Base-by-base conservation (phyloP, 2,113 vertebrate genomes). In the Clarias batrachus region DNA sequence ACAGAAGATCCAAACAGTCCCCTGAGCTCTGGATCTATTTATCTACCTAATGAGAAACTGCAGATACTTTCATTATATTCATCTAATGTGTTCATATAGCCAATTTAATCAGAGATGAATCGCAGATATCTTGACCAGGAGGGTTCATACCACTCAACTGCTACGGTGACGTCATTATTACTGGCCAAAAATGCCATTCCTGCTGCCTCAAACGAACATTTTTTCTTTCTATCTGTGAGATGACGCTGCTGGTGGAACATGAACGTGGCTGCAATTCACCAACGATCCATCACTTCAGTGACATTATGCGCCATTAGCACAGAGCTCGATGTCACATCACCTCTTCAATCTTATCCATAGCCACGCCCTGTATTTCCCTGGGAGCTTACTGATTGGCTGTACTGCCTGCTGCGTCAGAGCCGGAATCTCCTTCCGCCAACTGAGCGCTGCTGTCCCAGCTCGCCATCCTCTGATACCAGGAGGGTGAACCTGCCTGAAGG, bases 401-500 rank as follows among this genome's bases (percentile, higher is more conserved):
- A 0, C 2, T 60, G 59, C 70, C 60, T 83, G 30, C 17, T 57
- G 37, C 73, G 84, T 87, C 84, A 57, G 14, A 66, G 68, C 77
- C 70, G 78, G 82, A 84, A 77, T 86, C 82, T 54, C 73, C 79
- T 68, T 86, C 87, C 27, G 71, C 74, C 48, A 85, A 81, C 57
- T 56, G 74, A 77, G 74, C 14, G 54, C 86, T 6, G 76, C 81
- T 81, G 89, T 88, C 37, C 65, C 71, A 27, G 56, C 30, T 41
- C 56, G 60, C 70, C 59, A 70, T 71, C 41, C 71, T 88, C 76
- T 65, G 33, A 23, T 48, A n/a, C 70, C 60, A 59, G 66, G 37
- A 74, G 33, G 56, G 0, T 82, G 86, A 89, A 81, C 85, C 66
- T 83, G 82, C 90, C 88, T 91, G 91, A 93, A 93, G 91, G 91